Conservation (phyloP, 1,140 invertebrate genomes). For the Drosophila repletoides region DNA sequence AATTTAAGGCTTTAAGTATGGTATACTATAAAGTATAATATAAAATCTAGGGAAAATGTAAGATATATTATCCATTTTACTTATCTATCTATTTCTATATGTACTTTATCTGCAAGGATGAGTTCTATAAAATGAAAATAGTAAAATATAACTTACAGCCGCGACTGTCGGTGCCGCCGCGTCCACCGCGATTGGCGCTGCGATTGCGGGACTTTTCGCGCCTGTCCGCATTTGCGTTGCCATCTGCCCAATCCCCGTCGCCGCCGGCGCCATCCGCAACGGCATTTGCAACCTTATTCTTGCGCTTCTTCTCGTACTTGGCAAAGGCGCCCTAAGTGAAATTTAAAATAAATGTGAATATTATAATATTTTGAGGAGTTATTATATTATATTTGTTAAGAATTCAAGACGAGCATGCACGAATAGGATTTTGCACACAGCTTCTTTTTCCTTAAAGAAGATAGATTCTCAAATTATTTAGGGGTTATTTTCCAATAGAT, state of each 20-base stretch:
- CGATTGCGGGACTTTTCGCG: slow-evolving; percentile 82
- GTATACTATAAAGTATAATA: too few species aligned
- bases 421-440: too few species aligned
- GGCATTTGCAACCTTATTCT: slow-evolving; percentile 86
- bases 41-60: neutral
- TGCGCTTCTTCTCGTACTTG: slow-evolving; percentile 93
- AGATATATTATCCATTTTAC: too few species aligned
- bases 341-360: neutral
- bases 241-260: slow-evolving; percentile 83
- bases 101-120: too few species aligned
- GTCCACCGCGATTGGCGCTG: slow-evolving; percentile 83
- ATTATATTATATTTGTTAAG: too few species aligned
- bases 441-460: too few species aligned
- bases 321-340: slow-evolving; percentile 87
- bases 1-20: too few species aligned
- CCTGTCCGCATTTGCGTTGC: slow-evolving; percentile 77
- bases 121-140: neutral
- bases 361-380: neutral
- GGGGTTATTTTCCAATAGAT: too few species aligned
- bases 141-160: slow-evolving; percentile 73
- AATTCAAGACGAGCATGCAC: too few species aligned
- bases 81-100: too few species aligned
- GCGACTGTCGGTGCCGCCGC: slow-evolving; percentile 82
- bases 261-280: slow-evolving; percentile 71
- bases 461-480: too few species aligned